phyloP scores from a whole-genome alignment of 2,113 vertebrate genomes.

The Erythrolamprus reginae region DNA sequence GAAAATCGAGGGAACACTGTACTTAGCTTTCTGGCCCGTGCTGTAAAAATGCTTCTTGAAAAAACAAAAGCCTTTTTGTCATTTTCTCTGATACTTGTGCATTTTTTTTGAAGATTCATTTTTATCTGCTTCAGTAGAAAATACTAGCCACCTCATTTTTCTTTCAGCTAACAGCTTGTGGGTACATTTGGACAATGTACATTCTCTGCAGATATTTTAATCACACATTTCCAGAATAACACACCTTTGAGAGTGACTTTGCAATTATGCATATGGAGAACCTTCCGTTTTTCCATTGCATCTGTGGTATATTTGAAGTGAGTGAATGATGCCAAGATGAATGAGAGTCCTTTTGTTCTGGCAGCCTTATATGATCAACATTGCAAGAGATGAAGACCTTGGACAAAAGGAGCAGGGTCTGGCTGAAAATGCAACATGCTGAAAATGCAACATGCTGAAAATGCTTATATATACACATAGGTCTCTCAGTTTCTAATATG shows the following conservation, averaged over 20 bases:
- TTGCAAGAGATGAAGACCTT: background rate
- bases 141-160: background rate
- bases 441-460: background rate
- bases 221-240: background rate
- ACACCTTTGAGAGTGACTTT: background rate
- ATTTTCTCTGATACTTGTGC: background rate
- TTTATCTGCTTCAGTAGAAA: background rate
- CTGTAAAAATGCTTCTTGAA: background rate
- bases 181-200: background rate
- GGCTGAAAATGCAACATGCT: background rate
- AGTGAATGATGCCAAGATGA: background rate
- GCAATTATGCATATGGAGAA: background rate
- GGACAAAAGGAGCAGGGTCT: background rate
- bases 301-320: background rate
- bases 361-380: slow-evolving; percentile 3
- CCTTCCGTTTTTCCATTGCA: background rate
- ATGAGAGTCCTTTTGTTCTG: background rate
- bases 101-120: too few relatives aligned
- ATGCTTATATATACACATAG: too few relatives aligned
- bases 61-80: background rate
- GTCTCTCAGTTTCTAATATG: too few relatives aligned
- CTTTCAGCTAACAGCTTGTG: background rate
- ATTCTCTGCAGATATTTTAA: background rate
- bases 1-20: too few relatives aligned
- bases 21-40: background rate